Evolutionary conservation across 2,113 vertebrate genomes (phyloP).

Genomic region (Pelvicachromis taeniatus): DNA sequence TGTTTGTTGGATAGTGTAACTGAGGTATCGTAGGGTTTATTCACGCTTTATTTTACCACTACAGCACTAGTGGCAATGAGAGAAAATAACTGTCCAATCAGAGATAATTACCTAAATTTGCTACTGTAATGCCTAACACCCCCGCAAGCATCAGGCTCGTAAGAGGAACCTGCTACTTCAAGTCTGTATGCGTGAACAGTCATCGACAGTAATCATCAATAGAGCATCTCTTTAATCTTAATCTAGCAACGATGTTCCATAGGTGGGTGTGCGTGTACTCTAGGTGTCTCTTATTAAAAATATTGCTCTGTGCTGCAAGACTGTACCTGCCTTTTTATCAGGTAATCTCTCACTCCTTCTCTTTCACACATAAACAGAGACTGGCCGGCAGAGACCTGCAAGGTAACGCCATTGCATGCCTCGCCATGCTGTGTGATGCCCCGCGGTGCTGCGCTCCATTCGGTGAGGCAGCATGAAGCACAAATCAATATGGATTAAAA

Average conservation of each 20-base stretch:
- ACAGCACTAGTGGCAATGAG: neutral
- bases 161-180: neutral
- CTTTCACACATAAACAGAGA: slow-evolving; percentile 30
- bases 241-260: neutral
- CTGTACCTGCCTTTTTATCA: neutral
- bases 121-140: neutral
- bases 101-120: slow-evolving; percentile 10
- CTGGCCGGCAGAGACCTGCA: slow-evolving; percentile 28
- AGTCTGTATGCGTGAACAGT: neutral
- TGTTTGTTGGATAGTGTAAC: neutral
- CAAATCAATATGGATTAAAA: slow-evolving; percentile 71
- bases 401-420: slow-evolving; percentile 26
- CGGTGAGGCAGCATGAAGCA: slow-evolving; percentile 55
- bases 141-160: neutral
- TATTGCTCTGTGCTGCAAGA: neutral
- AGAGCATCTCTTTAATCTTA: neutral
- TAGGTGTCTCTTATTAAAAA: neutral
- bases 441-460: slow-evolving; percentile 45
- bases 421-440: slow-evolving; percentile 33
- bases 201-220: neutral
- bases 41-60: neutral
- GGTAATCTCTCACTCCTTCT: neutral
- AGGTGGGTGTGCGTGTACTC: neutral
- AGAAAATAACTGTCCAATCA: slow-evolving; percentile 16
- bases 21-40: neutral